Evolutionary conservation across 2,888 invertebrate species (phyloP).

Genomic region (Proisotoma minuta): DNA sequence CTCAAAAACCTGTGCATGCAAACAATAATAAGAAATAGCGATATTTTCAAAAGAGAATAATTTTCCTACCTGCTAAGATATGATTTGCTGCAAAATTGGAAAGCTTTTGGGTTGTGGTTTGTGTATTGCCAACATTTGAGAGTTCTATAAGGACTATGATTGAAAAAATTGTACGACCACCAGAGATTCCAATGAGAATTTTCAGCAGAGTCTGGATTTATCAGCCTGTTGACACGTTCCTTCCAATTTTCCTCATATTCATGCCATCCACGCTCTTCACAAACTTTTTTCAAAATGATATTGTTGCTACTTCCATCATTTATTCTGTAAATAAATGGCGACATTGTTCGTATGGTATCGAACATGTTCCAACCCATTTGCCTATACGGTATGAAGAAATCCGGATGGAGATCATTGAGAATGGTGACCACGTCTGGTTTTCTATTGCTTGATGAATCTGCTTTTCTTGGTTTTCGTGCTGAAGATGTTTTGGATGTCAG

Average conservation of each 20-base stretch:
- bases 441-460: background rate
- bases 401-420: background rate
- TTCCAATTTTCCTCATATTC: conserved; percentile 66
- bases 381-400: background rate
- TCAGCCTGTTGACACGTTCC: too few relatives aligned
- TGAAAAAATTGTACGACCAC: conserved; percentile 63
- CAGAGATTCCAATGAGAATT: conserved; percentile 69
- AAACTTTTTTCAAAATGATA: conserved; percentile 57
- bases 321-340: conserved; percentile 38
- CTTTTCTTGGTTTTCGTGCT: too few relatives aligned
- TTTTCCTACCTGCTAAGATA: conserved; percentile 63
- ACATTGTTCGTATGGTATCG: conserved; percentile 23
- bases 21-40: background rate
- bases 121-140: conserved; percentile 69
- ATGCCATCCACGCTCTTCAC: conserved; percentile 73
- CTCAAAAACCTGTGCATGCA: conserved; percentile 53
- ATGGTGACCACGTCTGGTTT: background rate
- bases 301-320: conserved; percentile 33
- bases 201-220: conserved; percentile 51
- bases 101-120: conserved; percentile 78
- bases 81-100: conserved; percentile 78
- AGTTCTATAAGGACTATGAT: conserved; percentile 58
- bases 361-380: conserved; percentile 5
- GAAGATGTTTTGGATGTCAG: too few relatives aligned
- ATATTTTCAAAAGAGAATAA: background rate